Evolutionary conservation across 2,113 vertebrate species (phyloP).

Genomic region (Tragelaphus buxtoni): DNA sequence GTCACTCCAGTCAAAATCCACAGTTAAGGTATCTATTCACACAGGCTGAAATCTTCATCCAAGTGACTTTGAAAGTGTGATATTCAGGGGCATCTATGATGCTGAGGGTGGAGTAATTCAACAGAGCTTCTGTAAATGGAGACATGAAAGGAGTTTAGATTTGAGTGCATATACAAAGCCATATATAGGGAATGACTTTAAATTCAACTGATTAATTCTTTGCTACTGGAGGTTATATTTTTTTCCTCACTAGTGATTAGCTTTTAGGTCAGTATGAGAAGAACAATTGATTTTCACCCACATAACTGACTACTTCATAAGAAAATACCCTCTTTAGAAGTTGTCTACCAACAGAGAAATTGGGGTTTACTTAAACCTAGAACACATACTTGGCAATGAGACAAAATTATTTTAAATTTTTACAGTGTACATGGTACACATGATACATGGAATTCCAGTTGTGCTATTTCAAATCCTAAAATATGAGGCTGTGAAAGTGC

Average conservation of each 20-base stretch:
- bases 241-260: neutral
- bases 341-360: neutral
- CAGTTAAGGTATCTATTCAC: neutral
- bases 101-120: neutral
- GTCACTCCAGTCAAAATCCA: neutral
- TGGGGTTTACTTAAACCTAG: neutral
- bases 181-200: neutral
- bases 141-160: neutral
- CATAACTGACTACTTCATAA: neutral
- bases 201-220: neutral
- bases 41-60: neutral
- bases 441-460: neutral
- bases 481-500: neutral
- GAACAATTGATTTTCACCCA: neutral
- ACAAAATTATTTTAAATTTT: constrained; percentile 1
- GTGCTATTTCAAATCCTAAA: neutral
- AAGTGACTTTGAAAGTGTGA: neutral
- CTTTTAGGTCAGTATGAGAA: neutral
- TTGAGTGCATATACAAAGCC: neutral
- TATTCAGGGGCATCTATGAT: neutral
- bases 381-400: neutral
- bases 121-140: neutral
- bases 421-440: neutral
- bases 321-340: neutral
- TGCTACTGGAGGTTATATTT: neutral